These are phyloP conservation scores for Bombus confusus DNA, from an alignment of 1,140 invertebrate species.

Conservation along the genomic window DNA sequence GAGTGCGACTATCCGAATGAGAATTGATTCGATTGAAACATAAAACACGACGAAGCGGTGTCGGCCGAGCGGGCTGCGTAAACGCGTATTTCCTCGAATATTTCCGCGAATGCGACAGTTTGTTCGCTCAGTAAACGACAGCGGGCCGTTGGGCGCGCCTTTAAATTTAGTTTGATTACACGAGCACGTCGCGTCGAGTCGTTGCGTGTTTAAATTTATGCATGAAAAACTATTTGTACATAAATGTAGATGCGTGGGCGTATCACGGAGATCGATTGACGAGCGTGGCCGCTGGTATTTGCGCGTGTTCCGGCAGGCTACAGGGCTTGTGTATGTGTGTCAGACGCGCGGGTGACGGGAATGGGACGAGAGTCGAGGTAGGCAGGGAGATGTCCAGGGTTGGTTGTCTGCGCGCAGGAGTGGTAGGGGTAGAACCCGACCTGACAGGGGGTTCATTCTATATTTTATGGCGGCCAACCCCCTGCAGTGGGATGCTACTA, in stretches of 20 bases:
- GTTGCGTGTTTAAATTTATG: constrained; percentile 6
- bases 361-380: background rate
- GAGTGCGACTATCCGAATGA: background rate
- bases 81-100: background rate
- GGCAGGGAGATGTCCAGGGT: constrained; percentile 48
- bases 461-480: constrained; percentile 78
- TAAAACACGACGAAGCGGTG: background rate
- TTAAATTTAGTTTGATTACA: constrained; percentile 19
- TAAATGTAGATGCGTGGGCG: background rate
- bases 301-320: background rate
- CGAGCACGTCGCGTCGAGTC: background rate
- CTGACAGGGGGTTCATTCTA: constrained; percentile 75
- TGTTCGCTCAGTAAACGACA: background rate
- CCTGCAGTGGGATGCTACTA: constrained; percentile 68
- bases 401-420: constrained; percentile 9
- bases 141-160: background rate
- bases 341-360: constrained; percentile 36
- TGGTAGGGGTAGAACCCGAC: constrained; percentile 43
- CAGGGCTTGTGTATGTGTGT: background rate
- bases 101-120: background rate
- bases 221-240: constrained; percentile 36
- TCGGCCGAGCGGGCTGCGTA: background rate
- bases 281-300: background rate
- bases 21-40: background rate
- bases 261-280: constrained; percentile 61